Percentiles rank a stretch among this genome's conserved stretches.
phyloP scores from a whole-genome alignment of 1,140 invertebrate genomes.

The Antheraea mylitta region DNA sequence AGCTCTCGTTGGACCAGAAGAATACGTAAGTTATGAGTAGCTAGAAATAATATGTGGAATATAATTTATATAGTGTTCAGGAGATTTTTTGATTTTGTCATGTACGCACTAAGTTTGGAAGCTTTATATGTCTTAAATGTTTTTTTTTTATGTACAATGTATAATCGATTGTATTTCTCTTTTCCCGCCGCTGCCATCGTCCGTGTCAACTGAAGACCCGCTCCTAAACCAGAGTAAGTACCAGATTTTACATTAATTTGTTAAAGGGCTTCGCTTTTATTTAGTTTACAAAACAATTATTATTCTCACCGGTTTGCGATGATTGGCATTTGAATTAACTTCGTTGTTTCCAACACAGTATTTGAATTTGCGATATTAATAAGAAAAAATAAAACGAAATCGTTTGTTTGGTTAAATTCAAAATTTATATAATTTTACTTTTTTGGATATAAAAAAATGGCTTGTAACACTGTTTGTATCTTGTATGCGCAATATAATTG shows the following conservation, averaged over 20 bases:
- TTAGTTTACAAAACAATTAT: constrained; percentile 34
- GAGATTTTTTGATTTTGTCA: constrained; percentile 13
- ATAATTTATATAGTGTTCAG: background rate
- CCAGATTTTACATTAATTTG: constrained; percentile 18
- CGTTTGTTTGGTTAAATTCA: background rate
- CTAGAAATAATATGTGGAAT: background rate
- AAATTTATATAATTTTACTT: background rate
- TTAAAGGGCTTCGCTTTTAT: constrained; percentile 61
- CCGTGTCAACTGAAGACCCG: constrained; percentile 65
- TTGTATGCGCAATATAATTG: constrained; percentile 63
- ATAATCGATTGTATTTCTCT: constrained; percentile 57
- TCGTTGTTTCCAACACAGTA: constrained; percentile 28
- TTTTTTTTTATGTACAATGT: background rate
- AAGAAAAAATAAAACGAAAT: background rate
- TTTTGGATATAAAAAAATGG: constrained; percentile 19
- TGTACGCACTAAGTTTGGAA: constrained; percentile 37
- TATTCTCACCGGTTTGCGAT: constrained; percentile 42
- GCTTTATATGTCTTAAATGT: constrained; percentile 22
- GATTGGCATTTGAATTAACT: constrained; percentile 58
- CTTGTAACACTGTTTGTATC: constrained; percentile 54
- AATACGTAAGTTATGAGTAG: background rate
- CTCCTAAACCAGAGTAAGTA: constrained; percentile 78
- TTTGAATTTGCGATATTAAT: constrained; percentile 20
- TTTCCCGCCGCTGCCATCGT: constrained; percentile 61
- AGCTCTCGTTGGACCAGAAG: background rate